Conservation (phyloP, 2,888 invertebrate species). For the Venusia cambrica region DNA sequence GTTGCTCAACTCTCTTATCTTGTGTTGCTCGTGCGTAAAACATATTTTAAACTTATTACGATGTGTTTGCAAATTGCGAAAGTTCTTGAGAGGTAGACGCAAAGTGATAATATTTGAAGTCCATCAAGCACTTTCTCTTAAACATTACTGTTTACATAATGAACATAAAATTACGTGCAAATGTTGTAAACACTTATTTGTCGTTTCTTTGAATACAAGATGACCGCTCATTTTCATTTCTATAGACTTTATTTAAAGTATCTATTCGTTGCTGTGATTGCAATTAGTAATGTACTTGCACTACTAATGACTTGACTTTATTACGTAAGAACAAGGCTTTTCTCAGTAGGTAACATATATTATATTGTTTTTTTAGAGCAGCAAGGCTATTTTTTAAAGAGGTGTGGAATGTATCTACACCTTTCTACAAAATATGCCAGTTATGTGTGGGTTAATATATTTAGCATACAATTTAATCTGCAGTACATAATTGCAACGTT, state of each 20-base stretch:
- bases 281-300: neutral
- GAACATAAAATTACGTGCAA: slow-evolving; percentile 21
- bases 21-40: slow-evolving; percentile 8
- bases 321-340: no score
- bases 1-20: no score
- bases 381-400: no score
- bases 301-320: no score
- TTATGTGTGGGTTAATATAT: no score
- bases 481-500: no score
- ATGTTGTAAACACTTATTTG: slow-evolving; percentile 14
- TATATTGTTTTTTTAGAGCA: no score
- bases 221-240: slow-evolving; percentile 5
- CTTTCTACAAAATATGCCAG: no score
- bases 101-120: slow-evolving; percentile 39
- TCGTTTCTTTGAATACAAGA: slow-evolving; percentile 15
- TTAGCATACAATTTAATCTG: no score
- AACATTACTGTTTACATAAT: slow-evolving; percentile 30
- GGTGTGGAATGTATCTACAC: no score
- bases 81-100: slow-evolving; percentile 30
- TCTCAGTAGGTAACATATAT: no score
- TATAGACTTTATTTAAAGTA: slow-evolving; percentile 1
- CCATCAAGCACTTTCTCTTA: slow-evolving; percentile 37
- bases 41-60: slow-evolving; percentile 16
- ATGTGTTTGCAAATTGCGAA: slow-evolving; percentile 24
- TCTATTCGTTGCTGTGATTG: neutral